Evolutionary conservation across 2,888 invertebrate species (phyloP).

Genomic region (Eupithecia vulgata): DNA sequence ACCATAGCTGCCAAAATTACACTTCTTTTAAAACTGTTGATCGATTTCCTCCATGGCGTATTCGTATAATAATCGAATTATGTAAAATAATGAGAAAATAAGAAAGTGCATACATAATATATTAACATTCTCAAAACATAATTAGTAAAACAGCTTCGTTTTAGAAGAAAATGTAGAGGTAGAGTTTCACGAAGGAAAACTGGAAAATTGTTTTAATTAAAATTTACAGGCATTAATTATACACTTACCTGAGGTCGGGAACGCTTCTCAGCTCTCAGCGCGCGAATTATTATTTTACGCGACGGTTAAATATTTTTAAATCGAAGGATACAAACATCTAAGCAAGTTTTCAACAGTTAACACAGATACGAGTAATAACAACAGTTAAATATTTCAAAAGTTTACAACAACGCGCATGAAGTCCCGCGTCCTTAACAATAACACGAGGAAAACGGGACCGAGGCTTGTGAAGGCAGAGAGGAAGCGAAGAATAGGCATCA

Average conservation of each 20-base stretch:
- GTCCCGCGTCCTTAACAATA: constrained; percentile 70
- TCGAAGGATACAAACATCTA: constrained; percentile 69
- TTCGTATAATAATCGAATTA: not conserved
- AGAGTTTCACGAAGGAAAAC: constrained; percentile 1
- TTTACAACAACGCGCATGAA: constrained; percentile 67
- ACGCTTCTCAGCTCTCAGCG: constrained; percentile 51
- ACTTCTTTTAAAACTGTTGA: not conserved
- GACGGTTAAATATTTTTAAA: constrained; percentile 62
- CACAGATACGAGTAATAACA: constrained; percentile 80
- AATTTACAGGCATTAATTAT: constrained; percentile 31
- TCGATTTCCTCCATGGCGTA: not conserved
- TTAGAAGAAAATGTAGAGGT: constrained; percentile 9
- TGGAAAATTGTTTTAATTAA: constrained; percentile 22
- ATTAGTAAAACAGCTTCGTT: not conserved
- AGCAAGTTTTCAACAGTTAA: constrained; percentile 81
- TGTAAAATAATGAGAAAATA: not conserved
- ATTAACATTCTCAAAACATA: not conserved
- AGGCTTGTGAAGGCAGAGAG: constrained; percentile 66
- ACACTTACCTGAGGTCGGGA: constrained; percentile 60
- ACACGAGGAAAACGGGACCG: constrained; percentile 73
- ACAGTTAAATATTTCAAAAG: constrained; percentile 81
- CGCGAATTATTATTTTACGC: constrained; percentile 61
- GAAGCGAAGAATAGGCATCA: constrained; percentile 76
- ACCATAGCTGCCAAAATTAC: constrained; percentile 19
- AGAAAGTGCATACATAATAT: not conserved